These are phyloP conservation scores for Eutrigla gurnardus DNA, from an alignment of 2,797 vertebrate species.

Conservation along the genomic window DNA sequence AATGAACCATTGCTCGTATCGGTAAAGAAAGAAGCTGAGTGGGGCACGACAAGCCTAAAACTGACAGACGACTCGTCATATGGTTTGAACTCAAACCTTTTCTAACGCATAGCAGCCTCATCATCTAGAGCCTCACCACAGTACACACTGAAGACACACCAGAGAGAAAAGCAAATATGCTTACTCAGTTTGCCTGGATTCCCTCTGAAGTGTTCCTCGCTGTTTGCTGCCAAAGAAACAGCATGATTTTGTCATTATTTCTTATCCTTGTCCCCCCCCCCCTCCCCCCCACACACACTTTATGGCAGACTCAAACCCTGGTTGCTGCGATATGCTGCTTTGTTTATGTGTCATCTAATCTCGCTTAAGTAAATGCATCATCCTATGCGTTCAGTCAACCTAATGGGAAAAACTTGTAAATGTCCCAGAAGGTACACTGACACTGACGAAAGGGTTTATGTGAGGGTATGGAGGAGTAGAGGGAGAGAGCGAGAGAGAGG, in stretches of 20 bases:
- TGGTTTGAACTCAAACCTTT: constrained; percentile 21
- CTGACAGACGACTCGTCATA: constrained; percentile 27
- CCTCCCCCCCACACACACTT: not conserved
- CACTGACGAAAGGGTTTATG: constrained; percentile 53
- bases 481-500: constrained; percentile 37
- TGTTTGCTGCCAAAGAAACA: constrained; percentile 66
- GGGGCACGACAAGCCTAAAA: constrained; percentile 26
- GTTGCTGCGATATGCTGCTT: constrained; percentile 62
- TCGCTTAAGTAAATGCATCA: constrained; percentile 55
- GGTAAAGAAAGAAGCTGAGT: not conserved
- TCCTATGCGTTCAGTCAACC: constrained; percentile 45
- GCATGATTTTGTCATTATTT: constrained; percentile 71
- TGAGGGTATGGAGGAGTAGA: constrained; percentile 32
- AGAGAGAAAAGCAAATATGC: constrained; percentile 59
- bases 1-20: constrained; percentile 31
- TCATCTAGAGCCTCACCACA: constrained; percentile 22
- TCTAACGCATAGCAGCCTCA: constrained; percentile 30
- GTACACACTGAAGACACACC: constrained; percentile 32
- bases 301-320: constrained; percentile 25
- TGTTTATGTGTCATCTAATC: constrained; percentile 71
- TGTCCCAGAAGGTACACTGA: constrained; percentile 58
- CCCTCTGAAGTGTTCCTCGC: constrained; percentile 74
- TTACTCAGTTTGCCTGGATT: constrained; percentile 78
- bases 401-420: constrained; percentile 55
- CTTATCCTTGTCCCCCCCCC: constrained; percentile 50